Evolutionary conservation across 2,888 invertebrate genomes (phyloP).

Genomic region (Melanargia galathea): DNA sequence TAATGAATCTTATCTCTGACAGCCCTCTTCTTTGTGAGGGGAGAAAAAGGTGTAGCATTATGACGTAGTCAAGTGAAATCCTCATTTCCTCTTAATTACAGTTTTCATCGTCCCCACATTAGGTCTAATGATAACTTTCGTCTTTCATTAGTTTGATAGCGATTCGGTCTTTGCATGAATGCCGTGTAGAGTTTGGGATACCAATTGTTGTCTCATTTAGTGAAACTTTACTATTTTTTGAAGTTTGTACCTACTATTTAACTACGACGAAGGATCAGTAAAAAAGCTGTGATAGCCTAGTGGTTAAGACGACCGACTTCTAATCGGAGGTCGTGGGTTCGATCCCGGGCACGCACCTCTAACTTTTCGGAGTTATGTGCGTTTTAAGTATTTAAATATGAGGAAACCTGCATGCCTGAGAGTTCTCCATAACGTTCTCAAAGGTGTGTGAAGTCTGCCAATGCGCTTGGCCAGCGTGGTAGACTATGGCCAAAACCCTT

Average conservation of each 20-base stretch:
- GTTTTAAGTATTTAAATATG: too few relatives aligned
- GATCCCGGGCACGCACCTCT: too few relatives aligned
- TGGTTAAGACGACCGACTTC: too few relatives aligned
- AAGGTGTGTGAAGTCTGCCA: too few relatives aligned
- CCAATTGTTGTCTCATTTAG: conserved; percentile 2
- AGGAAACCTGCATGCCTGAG: too few relatives aligned
- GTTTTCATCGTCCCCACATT: conserved; percentile 1
- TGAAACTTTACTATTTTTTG: neutral
- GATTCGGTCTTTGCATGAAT: conserved; percentile 3
- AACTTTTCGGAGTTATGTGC: too few relatives aligned
- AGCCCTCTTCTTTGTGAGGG: neutral
- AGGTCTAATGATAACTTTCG: conserved; percentile 15
- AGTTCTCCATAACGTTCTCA: too few relatives aligned
- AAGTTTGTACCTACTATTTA: neutral
- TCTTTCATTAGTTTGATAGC: conserved; percentile 3
- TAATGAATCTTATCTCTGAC: neutral
- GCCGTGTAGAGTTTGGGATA: neutral
- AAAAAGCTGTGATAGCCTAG: too few relatives aligned
- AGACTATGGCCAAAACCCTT: too few relatives aligned
- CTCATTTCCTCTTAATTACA: neutral
- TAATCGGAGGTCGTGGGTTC: too few relatives aligned
- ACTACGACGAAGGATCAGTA: neutral
- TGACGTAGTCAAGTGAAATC: neutral
- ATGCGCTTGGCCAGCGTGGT: too few relatives aligned
- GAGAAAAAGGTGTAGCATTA: neutral